Conservation (phyloP, 2,888 invertebrate species). For the Habrosyne pyritoides region DNA sequence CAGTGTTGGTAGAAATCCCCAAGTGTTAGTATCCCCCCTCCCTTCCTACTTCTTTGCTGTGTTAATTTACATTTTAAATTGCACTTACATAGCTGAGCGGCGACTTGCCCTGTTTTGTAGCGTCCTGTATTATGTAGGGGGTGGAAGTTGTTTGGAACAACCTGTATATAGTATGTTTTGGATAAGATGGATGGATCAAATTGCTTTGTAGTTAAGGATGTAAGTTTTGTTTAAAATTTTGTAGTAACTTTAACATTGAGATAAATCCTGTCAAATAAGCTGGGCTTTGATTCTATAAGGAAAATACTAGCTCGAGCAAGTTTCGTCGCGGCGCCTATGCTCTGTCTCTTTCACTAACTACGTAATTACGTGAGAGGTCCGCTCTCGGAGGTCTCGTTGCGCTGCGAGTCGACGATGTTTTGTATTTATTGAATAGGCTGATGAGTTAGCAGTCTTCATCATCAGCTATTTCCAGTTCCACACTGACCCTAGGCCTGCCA, state of each 20-base stretch:
- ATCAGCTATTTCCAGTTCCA: too few relatives aligned
- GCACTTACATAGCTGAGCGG: conserved; percentile 81
- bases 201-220: conserved; percentile 22
- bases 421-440: too few relatives aligned
- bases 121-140: conserved; percentile 51
- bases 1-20: conserved; percentile 66
- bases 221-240: conserved; percentile 7
- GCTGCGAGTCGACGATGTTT: too few relatives aligned
- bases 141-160: conserved; percentile 18
- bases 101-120: conserved; percentile 75
- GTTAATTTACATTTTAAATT: conserved; percentile 85
- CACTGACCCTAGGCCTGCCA: too few relatives aligned
- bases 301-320: too few relatives aligned
- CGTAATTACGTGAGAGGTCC: too few relatives aligned
- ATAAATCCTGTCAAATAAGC: too few relatives aligned
- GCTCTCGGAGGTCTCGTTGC: too few relatives aligned
- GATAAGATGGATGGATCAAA: conserved; percentile 29
- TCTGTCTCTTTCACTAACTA: too few relatives aligned
- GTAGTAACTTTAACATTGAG: conserved; percentile 15
- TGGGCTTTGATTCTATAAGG: too few relatives aligned
- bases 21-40: conserved; percentile 57
- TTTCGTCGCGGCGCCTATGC: too few relatives aligned
- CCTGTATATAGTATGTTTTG: conserved; percentile 39
- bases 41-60: conserved; percentile 80
- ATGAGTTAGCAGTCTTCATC: too few relatives aligned